Evolutionary conservation across 2,797 vertebrate genomes (phyloP).

Genomic region (Forpus xanthops): DNA sequence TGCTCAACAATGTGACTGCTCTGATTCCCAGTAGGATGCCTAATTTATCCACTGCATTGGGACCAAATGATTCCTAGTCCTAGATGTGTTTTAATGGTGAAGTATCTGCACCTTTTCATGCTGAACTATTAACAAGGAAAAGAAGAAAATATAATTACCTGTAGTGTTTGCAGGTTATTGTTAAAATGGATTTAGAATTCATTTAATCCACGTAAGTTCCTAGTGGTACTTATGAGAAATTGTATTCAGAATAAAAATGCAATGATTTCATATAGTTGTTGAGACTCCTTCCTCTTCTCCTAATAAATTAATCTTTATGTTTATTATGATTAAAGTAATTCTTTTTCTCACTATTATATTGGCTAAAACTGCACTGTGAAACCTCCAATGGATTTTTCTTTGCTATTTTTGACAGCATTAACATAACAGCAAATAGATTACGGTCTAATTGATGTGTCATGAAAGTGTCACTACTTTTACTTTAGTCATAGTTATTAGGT

Average conservation of each 20-base stretch:
- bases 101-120: not conserved
- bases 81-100: not conserved
- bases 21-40: not conserved
- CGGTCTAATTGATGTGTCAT: not conserved
- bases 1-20: not conserved
- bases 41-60: not conserved
- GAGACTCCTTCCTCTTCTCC: not conserved
- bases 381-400: not conserved
- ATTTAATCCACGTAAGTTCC: not conserved
- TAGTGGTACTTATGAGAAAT: not conserved
- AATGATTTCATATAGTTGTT: not conserved
- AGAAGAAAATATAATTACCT: not conserved
- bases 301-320: not conserved
- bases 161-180: not conserved
- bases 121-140: not conserved
- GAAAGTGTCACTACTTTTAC: not conserved
- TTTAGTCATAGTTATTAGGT: not conserved
- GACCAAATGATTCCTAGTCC: not conserved
- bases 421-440: not conserved
- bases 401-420: not conserved
- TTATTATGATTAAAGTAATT: not conserved
- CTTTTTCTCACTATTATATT: not conserved
- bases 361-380: not conserved
- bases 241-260: not conserved
- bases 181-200: not conserved